These are phyloP conservation scores for Monoplex corrugatus DNA, from an alignment of 2,888 invertebrate genomes.

Conservation along the genomic window DNA sequence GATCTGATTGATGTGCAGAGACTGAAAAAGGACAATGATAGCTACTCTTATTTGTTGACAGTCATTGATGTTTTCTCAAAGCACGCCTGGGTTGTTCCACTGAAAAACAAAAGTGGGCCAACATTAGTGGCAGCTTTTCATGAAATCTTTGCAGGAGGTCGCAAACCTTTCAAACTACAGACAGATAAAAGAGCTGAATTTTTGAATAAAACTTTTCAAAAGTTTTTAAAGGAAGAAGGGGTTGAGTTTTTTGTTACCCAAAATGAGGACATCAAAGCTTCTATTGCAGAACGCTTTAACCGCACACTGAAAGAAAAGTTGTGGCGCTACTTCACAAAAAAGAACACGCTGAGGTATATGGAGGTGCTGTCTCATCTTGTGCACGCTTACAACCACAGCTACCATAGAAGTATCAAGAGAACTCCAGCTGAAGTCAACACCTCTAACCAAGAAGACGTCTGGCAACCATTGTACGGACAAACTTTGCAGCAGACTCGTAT, in stretches of 20 bases:
- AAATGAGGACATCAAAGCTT: conserved; percentile 69
- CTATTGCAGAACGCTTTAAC: conserved; percentile 72
- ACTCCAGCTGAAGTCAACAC: conserved; percentile 55
- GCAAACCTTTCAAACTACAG: neutral
- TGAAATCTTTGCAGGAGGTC: neutral
- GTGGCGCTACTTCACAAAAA: conserved; percentile 56
- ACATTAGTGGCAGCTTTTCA: neutral
- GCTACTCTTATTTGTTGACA: conserved; percentile 62
- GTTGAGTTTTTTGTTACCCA: conserved; percentile 68
- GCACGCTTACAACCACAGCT: conserved; percentile 55
- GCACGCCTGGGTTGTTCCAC: neutral
- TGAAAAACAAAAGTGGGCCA: neutral
- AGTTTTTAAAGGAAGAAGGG: neutral
- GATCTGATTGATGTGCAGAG: conserved; percentile 29
- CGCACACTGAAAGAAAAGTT: conserved; percentile 59
- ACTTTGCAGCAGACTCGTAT: neutral
- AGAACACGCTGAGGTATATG: conserved; percentile 44
- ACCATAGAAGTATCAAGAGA: conserved; percentile 55
- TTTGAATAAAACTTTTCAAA: neutral
- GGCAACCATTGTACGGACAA: conserved; percentile 44
- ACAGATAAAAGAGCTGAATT: neutral
- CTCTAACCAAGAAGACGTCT: conserved; percentile 52
- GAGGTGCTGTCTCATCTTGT: conserved; percentile 53
- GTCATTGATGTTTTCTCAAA: conserved; percentile 63
- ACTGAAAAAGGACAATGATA: conserved; percentile 68